Base-by-base conservation (phyloP, 1,140 invertebrate species). In the Anoplolepis gracilipes region DNA sequence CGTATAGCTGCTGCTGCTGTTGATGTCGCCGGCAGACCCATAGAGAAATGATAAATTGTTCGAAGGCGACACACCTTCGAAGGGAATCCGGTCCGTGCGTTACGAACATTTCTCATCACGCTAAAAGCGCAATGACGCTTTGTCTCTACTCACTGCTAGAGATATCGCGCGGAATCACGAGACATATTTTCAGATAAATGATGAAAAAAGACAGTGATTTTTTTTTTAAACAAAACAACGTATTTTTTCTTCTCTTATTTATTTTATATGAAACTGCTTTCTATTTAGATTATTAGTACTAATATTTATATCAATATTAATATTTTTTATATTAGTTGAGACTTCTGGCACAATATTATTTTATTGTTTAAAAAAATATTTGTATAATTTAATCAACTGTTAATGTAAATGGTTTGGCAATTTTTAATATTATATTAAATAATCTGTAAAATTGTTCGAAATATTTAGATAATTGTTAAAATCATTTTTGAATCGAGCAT, bases 21-120 rank as follows among this genome's bases (percentile, higher is more conserved):
- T 46, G 33, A 82, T 82, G 59, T 46, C 67, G 67, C 49, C 49
- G n/a, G 11, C 65, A 46, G 53, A 67, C 59, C 55, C 75, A 62
- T 46, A 69, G 13, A 59, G 72, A 81, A 81, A 85, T 81, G 84
- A 88, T 88, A 81, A 88, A 88, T 85, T 69, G 78, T 88, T 85
- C 82, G 65, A 57, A 57, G 22, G 36, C 55, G 33, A 36, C 28
- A 28, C 53, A 59, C 53, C 53, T 73, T 84, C 64, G n/a, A 36
- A 76, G 42, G 46, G 55, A 76, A 73, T 59, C 33, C 6, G 67
- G 64, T 79, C 28, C 30, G 39, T 42, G 25, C 16, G 22, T 8
- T 2, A 36, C 69, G 36, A 85, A 49, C 62, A 39, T 30, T 39
- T 64, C 61, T 87, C 81, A 82, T 82, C 78, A 82, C 28, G 53